Evolutionary conservation across 1,140 invertebrate genomes (phyloP).

Genomic region (Hirudo medicinalis): DNA sequence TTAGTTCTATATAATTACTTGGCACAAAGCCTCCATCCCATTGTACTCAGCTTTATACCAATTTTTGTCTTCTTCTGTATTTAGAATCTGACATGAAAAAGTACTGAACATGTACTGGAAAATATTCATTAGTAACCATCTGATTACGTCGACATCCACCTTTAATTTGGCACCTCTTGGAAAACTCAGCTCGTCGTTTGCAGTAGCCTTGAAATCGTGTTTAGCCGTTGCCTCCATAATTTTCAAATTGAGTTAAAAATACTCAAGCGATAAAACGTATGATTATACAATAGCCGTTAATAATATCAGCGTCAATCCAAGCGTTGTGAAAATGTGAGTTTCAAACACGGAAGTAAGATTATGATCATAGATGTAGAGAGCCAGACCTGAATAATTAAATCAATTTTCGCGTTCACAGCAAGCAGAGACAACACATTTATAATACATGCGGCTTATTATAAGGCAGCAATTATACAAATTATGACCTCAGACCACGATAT

Average conservation of each 20-base stretch:
- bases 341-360: no score
- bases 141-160: background rate
- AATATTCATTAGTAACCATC: background rate
- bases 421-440: no score
- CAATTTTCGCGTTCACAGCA: no score
- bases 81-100: conserved; percentile 65
- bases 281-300: no score
- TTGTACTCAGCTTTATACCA: conserved; percentile 98
- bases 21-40: conserved; percentile 90
- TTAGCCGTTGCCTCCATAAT: conserved; percentile 10
- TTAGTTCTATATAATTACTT: conserved; percentile 99
- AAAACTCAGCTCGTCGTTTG: conserved; percentile 13
- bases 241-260: background rate
- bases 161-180: conserved; percentile 4
- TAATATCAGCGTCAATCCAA: no score
- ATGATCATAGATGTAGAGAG: no score
- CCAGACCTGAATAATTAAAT: no score
- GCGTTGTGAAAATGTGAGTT: no score
- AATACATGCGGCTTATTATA: no score
- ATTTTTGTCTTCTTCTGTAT: conserved; percentile 99
- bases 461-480: no score
- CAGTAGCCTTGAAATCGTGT: conserved; percentile 7
- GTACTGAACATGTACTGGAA: background rate
- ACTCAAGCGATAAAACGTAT: no score
- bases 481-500: no score